These are phyloP conservation scores for Bufotes viridis DNA, from an alignment of 2,797 vertebrate species.

Conservation along the genomic window DNA sequence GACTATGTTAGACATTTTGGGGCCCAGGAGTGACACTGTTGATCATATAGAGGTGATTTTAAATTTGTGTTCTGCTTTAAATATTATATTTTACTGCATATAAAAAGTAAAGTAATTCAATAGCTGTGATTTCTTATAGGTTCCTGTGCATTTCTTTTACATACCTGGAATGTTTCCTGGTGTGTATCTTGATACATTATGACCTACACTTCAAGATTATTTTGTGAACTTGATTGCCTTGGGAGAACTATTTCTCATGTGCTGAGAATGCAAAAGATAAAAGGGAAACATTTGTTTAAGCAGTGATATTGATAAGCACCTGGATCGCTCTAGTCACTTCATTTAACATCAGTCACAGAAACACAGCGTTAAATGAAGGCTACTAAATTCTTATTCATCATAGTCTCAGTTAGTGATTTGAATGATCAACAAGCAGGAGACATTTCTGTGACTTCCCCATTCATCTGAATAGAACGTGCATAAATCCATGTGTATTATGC, in stretches of 20 bases:
- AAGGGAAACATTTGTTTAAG: not conserved
- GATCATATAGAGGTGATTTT: not conserved
- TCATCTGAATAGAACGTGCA: no score
- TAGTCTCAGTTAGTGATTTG: not conserved
- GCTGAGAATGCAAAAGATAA: not conserved
- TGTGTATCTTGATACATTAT: not conserved
- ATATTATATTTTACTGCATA: not conserved
- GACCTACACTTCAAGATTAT: not conserved
- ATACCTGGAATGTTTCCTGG: not conserved
- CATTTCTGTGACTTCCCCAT: no score
- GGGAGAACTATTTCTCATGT: not conserved
- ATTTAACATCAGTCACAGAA: slow-evolving; percentile 17
- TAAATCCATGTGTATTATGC: not conserved
- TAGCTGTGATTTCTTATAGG: not conserved
- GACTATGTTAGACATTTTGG: no score
- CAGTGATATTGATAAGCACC: slow-evolving; percentile 11
- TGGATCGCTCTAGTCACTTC: slow-evolving; percentile 27
- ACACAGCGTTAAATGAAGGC: not conserved
- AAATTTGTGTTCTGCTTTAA: not conserved
- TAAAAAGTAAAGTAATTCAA: not conserved
- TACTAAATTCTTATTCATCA: not conserved
- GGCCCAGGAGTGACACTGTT: not conserved
- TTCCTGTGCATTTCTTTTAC: not conserved
- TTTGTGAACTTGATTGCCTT: not conserved
- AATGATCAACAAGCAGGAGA: not conserved